A percentile compares a stretch with the other conserved stretches of the same genome.
phyloP scores from a whole-genome alignment of 2,888 invertebrate species.

The Dioctria rufipes region DNA sequence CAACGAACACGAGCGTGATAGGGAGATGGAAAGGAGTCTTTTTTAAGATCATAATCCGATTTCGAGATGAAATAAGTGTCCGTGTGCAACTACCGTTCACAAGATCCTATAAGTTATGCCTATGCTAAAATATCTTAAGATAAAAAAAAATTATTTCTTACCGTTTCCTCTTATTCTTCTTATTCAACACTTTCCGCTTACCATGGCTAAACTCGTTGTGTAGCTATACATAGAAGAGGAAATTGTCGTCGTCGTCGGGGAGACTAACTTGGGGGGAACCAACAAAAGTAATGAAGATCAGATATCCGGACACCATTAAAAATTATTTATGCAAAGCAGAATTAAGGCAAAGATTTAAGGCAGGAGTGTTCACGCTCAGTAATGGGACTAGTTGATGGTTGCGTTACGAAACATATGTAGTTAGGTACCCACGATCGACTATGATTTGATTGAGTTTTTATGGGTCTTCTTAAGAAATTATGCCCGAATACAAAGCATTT shows the following conservation, averaged over 20 bases:
- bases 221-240: background rate
- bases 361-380: constrained; percentile 17
- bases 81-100: background rate
- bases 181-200: background rate
- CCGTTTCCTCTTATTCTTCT: background rate
- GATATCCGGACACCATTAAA: constrained; percentile 34
- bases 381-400: background rate
- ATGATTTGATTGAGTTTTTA: no score
- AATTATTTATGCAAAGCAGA: constrained; percentile 39
- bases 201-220: no score
- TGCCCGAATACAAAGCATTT: no score
- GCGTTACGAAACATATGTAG: background rate
- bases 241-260: constrained; percentile 17
- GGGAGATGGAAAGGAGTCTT: background rate
- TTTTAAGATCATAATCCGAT: constrained; percentile 43
- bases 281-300: constrained; percentile 41
- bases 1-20: background rate
- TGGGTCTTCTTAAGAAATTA: no score
- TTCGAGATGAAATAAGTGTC: constrained; percentile 36
- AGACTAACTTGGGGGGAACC: constrained; percentile 26
- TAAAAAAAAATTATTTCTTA: constrained; percentile 23
- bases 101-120: background rate
- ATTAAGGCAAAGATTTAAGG: constrained; percentile 5
- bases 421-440: no score
- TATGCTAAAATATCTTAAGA: constrained; percentile 40